Percentiles rank a stretch among this genome's conserved stretches.
phyloP scores from a whole-genome alignment of 2,888 invertebrate genomes.

The Ophioninae sp. region DNA sequence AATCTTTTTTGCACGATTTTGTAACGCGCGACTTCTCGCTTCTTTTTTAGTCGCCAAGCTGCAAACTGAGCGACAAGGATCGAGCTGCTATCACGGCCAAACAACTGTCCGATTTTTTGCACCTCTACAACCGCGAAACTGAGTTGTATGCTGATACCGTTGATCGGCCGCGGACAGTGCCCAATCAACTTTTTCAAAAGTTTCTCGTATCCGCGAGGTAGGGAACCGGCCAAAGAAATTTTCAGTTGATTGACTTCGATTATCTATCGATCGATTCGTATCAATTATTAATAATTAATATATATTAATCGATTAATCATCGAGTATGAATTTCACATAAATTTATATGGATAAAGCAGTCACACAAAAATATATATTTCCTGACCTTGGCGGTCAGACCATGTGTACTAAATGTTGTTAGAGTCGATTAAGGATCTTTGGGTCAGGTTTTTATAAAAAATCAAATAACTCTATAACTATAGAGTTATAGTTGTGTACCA shows the following conservation, averaged over 20 bases:
- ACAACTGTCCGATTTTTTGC: constrained; percentile 91
- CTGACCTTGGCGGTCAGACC: too few relatives aligned
- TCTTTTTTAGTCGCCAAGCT: constrained; percentile 84
- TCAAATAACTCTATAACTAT: too few relatives aligned
- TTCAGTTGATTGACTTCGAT: not conserved
- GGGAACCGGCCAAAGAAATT: constrained; percentile 60
- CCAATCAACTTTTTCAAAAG: constrained; percentile 83
- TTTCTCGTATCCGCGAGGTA: constrained; percentile 85
- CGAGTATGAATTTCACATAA: too few relatives aligned
- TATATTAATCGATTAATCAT: too few relatives aligned
- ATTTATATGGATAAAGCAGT: too few relatives aligned
- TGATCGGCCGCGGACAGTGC: constrained; percentile 84
- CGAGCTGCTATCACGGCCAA: constrained; percentile 92
- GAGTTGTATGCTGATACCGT: constrained; percentile 89
- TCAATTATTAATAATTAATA: too few relatives aligned
- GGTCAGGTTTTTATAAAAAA: too few relatives aligned
- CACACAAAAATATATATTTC: too few relatives aligned
- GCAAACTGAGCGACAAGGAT: constrained; percentile 90
- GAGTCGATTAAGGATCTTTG: too few relatives aligned
- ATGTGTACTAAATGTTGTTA: too few relatives aligned
- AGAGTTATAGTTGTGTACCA: too few relatives aligned
- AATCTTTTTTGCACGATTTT: constrained; percentile 14
- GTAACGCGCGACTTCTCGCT: too few relatives aligned
- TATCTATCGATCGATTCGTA: not conserved
- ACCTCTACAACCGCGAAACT: constrained; percentile 91